Conservation (phyloP, 2,797 vertebrate genomes). For the Holocentrus rufus region DNA sequence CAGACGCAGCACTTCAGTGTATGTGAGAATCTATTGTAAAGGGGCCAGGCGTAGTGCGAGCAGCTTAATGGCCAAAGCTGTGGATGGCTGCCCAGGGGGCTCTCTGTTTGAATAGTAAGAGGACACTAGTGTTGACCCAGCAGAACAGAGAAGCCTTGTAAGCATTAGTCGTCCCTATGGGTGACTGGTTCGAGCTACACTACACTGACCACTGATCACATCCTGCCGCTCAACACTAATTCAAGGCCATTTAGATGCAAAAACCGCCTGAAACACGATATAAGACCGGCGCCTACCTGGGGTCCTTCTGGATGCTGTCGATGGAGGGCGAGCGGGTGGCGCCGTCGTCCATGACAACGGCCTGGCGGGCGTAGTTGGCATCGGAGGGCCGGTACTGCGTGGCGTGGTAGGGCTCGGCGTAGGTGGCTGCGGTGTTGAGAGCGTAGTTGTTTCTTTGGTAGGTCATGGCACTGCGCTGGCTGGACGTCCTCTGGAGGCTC, state of each 20-base stretch:
- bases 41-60: constrained; percentile 50
- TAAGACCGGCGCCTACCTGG: constrained; percentile 86
- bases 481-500: constrained; percentile 93
- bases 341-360: constrained; percentile 83
- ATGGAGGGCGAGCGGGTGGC: constrained; percentile 94
- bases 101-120: constrained; percentile 71
- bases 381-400: constrained; percentile 88
- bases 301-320: constrained; percentile 98
- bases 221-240: not conserved
- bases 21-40: constrained; percentile 70
- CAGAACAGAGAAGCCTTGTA: constrained; percentile 69
- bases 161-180: constrained; percentile 54
- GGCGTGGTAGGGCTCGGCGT: constrained; percentile 89
- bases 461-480: constrained; percentile 92
- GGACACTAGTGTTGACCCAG: constrained; percentile 70
- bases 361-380: constrained; percentile 82
- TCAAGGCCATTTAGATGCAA: constrained; percentile 12
- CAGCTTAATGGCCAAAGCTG: constrained; percentile 57
- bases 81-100: constrained; percentile 56
- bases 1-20: constrained; percentile 61
- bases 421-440: constrained; percentile 87
- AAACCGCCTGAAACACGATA: not conserved
- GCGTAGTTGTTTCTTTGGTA: constrained; percentile 96
- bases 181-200: constrained; percentile 37
- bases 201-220: constrained; percentile 20